Percentiles rank a stretch among this genome's conserved stretches.
Conservation (phyloP, 2,113 vertebrate species). For the Elgaria multicarinata region DNA sequence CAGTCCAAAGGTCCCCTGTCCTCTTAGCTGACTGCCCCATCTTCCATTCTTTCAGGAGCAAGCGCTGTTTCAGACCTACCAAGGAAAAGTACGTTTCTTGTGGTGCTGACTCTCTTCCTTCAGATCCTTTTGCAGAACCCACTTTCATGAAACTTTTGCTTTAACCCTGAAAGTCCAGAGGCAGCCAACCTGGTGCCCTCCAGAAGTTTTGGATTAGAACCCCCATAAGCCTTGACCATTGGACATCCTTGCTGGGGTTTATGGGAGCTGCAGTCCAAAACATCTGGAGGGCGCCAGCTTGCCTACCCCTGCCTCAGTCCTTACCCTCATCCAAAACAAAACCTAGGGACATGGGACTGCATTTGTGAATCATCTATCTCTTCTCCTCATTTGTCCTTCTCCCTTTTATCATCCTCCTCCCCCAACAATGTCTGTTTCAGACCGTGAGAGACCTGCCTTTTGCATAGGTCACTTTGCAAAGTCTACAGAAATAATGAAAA, state of each 20-base stretch:
- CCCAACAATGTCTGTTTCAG: not conserved
- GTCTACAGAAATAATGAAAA: not conserved
- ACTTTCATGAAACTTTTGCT: not conserved
- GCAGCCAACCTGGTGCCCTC: no score
- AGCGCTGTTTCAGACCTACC: not conserved
- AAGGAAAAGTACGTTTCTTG: no score
- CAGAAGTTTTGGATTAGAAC: no score
- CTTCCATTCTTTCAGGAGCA: not conserved
- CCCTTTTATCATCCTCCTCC: not conserved
- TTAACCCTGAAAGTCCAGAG: not conserved
- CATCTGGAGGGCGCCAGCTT: not conserved
- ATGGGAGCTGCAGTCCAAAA: not conserved
- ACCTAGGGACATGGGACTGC: no score
- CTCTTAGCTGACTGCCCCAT: not conserved
- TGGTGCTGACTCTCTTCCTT: not conserved
- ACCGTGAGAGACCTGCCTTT: not conserved
- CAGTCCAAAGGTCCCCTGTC: not conserved
- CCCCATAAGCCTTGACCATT: no score
- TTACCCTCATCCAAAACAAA: not conserved
- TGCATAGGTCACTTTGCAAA: not conserved
- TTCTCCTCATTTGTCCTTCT: not conserved
- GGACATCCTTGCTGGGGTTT: no score
- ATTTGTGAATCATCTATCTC: no score
- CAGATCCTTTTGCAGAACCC: not conserved
- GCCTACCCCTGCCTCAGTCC: not conserved